Evolutionary conservation across 1,140 invertebrate genomes (phyloP).

Genomic region (Drosophila mauritiana): DNA sequence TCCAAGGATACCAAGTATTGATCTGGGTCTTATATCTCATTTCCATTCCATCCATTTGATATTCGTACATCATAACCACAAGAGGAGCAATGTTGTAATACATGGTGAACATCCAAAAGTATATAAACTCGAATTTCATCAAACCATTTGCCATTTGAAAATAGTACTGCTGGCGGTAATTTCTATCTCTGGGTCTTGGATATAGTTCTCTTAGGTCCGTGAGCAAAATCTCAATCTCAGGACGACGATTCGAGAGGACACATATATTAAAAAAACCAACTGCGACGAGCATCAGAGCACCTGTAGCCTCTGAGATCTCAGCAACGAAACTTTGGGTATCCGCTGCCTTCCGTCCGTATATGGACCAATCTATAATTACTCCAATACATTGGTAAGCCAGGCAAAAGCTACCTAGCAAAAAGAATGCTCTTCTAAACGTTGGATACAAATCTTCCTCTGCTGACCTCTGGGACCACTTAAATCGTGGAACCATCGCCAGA

Average conservation of each 20-base stretch:
- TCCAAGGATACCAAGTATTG: constrained; percentile 76
- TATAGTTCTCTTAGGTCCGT: constrained; percentile 45
- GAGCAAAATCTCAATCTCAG: constrained; percentile 35
- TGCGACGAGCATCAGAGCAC: constrained; percentile 45
- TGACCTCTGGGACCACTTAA: constrained; percentile 20
- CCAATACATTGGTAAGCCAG: constrained; percentile 60
- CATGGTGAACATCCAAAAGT: constrained; percentile 29
- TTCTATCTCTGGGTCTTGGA: neutral
- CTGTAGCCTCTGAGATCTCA: constrained; percentile 49
- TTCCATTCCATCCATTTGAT: constrained; percentile 6
- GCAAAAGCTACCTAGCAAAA: neutral
- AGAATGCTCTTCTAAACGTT: neutral
- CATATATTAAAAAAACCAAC: constrained; percentile 51
- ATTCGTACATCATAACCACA: neutral
- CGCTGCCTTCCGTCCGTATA: neutral
- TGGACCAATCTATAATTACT: constrained; percentile 43
- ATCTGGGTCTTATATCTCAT: constrained; percentile 56
- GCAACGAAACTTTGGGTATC: constrained; percentile 18
- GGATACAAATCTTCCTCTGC: neutral
- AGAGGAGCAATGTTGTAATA: constrained; percentile 6
- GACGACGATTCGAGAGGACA: constrained; percentile 35
- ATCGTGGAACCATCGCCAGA: constrained; percentile 28
- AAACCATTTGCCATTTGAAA: constrained; percentile 25
- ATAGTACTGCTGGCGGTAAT: constrained; percentile 47
- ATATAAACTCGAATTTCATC: constrained; percentile 48